Evolutionary conservation across 2,797 vertebrate species (phyloP), one percentile per base, ranked within the genome.

Genomic region (Vultur gryphus): DNA sequence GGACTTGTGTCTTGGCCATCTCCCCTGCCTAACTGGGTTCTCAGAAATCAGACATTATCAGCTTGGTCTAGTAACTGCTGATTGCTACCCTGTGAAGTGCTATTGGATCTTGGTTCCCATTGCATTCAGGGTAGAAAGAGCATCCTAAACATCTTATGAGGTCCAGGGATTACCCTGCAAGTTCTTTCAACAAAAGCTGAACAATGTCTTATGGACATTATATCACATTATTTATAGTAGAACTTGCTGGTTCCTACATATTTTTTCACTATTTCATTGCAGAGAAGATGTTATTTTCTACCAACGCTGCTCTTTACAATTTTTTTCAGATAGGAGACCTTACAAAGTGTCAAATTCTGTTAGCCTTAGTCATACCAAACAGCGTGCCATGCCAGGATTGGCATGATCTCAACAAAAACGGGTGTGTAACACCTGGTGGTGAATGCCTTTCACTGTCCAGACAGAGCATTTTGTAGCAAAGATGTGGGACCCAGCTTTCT

Each of bases 251-350:
- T 84, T 89, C 37, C 35, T 59, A 21, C 8, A 5, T 9, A 13
- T 51, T 33, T 39, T 88, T 87, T 69, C 24, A 9, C 4, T 20
- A 7, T 77, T 64, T 78, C 61, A 31, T 39, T 62, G 69, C 21
- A 51, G 41, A 46, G 16, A 28, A 54, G 3, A 3, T 46, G 41
- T 23, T 64, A 57, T 29, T 62, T 91, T 54, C 26, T 35, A 46
- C 4, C 10, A 54, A 20, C 2, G 4, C 3, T 6, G 1, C 5
- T 46, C 11, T 37, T 35, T 21, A 25, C 12, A 19, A 7, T 33
- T 35, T 78, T 88, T 79, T 70, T 16, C 37, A 14, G 24, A 21
- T 5, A 41, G 13, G 26, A 80, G n/a, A 43, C 28, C 21, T 54
- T 58, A 35, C 17, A 21, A 21, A 43, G 4, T 6, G 23, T 33